phyloP scores from a whole-genome alignment of 2,113 vertebrate species.

The Calyptommatus sinebrachiatus region DNA sequence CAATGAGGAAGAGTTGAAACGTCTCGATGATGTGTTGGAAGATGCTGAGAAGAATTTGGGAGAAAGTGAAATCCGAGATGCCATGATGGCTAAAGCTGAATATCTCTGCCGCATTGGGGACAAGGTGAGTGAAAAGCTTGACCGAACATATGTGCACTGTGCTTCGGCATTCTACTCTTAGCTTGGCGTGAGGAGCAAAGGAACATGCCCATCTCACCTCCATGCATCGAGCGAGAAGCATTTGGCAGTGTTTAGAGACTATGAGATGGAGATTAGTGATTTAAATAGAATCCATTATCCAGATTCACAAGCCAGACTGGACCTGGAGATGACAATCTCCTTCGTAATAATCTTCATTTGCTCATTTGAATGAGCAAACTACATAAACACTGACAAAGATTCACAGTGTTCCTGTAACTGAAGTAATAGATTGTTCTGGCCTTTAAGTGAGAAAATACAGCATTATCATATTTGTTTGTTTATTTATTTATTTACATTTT shows the following conservation, averaged over 20 bases:
- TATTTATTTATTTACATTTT: too few relatives aligned
- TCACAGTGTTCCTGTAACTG: neutral
- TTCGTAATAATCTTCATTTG: too few relatives aligned
- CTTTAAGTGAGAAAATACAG: neutral
- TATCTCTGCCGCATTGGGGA: constrained; percentile 94
- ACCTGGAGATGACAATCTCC: too few relatives aligned
- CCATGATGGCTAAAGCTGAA: constrained; percentile 96
- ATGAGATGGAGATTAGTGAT: neutral
- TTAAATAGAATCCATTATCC: too few relatives aligned
- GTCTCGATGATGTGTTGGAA: constrained; percentile 87
- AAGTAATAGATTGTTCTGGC: neutral
- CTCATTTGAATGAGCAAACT: neutral
- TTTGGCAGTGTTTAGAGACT: neutral
- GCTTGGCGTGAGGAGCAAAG: neutral
- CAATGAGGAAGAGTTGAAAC: constrained; percentile 91
- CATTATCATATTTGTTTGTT: too few relatives aligned
- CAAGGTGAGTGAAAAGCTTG: constrained; percentile 76
- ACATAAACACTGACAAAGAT: neutral
- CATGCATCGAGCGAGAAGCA: neutral
- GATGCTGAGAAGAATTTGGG: constrained; percentile 94
- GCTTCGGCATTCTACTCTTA: neutral
- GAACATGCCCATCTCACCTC: neutral
- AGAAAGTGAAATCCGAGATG: constrained; percentile 95
- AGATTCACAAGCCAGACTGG: too few relatives aligned
- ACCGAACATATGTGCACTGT: neutral